These are phyloP conservation scores for Paracentrotus lividus DNA, from an alignment of 53 echinoderm and acorn worm genomes.

Conservation along the genomic window DNA sequence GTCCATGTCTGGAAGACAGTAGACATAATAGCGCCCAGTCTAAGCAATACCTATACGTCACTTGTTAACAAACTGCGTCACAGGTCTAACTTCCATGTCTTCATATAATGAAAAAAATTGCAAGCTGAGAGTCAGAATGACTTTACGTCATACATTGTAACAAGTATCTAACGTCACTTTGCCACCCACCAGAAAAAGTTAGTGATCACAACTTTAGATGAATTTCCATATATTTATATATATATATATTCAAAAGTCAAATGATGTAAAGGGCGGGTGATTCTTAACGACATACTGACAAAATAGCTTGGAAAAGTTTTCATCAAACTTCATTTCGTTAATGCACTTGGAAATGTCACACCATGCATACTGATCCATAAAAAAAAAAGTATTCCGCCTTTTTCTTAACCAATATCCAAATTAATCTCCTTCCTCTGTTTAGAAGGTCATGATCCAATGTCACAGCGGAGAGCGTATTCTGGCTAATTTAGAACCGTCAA, in stretches of 20 bases:
- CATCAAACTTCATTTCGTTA: conserved; percentile 38
- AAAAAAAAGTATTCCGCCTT: background rate
- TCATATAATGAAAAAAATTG: too few relatives aligned
- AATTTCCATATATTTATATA: background rate
- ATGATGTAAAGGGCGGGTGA: background rate
- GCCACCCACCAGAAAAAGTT: too few relatives aligned
- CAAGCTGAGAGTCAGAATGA: too few relatives aligned
- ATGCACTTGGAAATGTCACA: conserved; percentile 29
- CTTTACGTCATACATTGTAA: too few relatives aligned
- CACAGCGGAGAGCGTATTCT: too few relatives aligned
- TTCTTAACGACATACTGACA: conserved; percentile 23
- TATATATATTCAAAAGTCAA: background rate
- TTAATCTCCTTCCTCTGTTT: background rate
- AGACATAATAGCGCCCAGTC: background rate
- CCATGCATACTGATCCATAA: background rate
- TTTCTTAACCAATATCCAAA: background rate
- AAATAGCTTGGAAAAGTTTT: conserved; percentile 30
- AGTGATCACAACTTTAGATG: background rate
- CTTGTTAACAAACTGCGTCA: background rate
- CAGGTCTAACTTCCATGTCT: background rate
- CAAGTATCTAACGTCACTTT: too few relatives aligned
- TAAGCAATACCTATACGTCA: background rate
- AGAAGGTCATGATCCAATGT: background rate
- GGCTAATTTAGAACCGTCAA: too few relatives aligned
- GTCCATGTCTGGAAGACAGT: background rate